Base-by-base conservation (phyloP, 2,797 vertebrate genomes). In the Rhabdophis nuchalis region DNA sequence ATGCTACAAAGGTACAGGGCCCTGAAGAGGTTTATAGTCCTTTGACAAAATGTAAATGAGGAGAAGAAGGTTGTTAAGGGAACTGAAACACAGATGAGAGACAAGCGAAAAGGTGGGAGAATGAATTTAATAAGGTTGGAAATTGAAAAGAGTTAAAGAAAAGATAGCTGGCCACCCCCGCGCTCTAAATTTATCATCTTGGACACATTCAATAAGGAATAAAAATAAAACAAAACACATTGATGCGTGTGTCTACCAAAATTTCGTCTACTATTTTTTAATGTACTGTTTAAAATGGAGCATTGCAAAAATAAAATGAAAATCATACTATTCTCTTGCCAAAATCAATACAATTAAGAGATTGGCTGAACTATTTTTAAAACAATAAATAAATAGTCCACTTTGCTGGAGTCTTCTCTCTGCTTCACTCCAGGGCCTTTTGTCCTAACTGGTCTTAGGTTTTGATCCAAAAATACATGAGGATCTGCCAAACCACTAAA, bases 401-500 rank as follows among this genome's bases (percentile, higher is more conserved):
- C 96, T 97, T 96, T 96, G 95, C 94, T 96, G 97, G 97, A 97
- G 95, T 97, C 97, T 97, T 96, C 97, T 97, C 95, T 96, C 95
- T 96, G 97, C 96, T 97, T 95, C 95, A 96, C 96, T 97, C 96
- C 97, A 97, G 94, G 94, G 96, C 96, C 96, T 96, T 97, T 98
- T 98, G 97, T 98, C 96, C 96, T 96, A 95, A 93, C 96, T 97
- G 93, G 97, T n/a, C 1, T 94, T 94, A 96, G 72, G 95, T 96
- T 97, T 96, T 97, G 97, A 97, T 97, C 97, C 97, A 97, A 97
- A 98, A 98, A 97, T 96, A 97, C 41, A 72, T 92, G 91, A 95
- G 95, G 94, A 95, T 96, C 91, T 96, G 96, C 97, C 97, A 98
- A 97, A 97, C 97, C 97, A 97, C 97, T 97, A 98, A 98, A 95